These are phyloP conservation scores for Xenus cinereus DNA, from an alignment of 2,113 vertebrate species.

Conservation along the genomic window DNA sequence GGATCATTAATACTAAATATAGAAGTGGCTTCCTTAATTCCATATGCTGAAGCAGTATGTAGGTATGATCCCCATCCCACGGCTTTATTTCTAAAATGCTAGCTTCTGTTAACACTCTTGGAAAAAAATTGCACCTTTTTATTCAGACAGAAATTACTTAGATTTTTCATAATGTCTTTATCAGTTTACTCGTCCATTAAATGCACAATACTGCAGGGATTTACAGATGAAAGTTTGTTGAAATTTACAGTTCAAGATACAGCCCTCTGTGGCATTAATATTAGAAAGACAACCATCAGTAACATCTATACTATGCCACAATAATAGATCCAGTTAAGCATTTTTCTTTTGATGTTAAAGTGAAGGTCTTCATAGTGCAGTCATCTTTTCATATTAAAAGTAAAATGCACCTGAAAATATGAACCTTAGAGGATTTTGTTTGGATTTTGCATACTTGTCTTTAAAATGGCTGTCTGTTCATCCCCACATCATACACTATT, in stretches of 20 bases:
- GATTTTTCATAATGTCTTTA: not conserved
- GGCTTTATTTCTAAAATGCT: not conserved
- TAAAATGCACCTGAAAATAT: not conserved
- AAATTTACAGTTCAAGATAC: not conserved
- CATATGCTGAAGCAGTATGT: slow-evolving; percentile 1
- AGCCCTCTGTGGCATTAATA: not conserved
- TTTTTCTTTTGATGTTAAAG: slow-evolving; percentile 19
- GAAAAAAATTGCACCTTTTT: not conserved
- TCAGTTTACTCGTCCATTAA: not conserved
- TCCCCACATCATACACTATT: not conserved
- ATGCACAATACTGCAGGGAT: not conserved
- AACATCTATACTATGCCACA: not conserved
- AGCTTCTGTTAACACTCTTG: not conserved
- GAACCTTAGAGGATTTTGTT: not conserved
- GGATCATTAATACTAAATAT: not conserved
- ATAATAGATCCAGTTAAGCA: not conserved
- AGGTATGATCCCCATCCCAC: not conserved
- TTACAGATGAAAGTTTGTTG: not conserved
- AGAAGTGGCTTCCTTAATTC: not conserved
- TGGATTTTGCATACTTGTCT: not conserved
- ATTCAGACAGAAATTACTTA: not conserved
- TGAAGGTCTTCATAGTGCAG: not conserved
- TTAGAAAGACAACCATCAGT: not conserved
- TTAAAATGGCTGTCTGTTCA: not conserved
- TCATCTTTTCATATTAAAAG: not conserved